Evolutionary conservation across 2,888 invertebrate genomes (phyloP), one percentile per base, ranked within the genome.

Genomic region (Pristionchus entomophagus): DNA sequence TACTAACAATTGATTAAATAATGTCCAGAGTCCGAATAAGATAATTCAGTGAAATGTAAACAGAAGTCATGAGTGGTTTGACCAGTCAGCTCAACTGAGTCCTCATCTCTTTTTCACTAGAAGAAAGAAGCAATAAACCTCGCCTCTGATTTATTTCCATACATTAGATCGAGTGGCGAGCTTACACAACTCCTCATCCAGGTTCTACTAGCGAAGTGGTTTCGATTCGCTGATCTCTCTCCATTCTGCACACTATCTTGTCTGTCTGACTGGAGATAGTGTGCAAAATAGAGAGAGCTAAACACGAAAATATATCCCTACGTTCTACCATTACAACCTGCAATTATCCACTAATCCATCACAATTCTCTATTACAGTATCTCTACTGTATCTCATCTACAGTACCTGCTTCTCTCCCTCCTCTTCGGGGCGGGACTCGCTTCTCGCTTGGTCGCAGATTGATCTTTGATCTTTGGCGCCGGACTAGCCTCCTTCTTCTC

Each of bases 401-500:
- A n/a, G 51, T 51, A 78, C 78, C 78, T 78, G 51, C 78, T 78
- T 45, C 78, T 78, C 17, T 49, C 78, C 41, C 49, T 78, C 32
- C 26, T 78, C 78, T 49, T 78, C 0, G 78, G 78, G 2, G 78
- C 78, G 0, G 78, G 78, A 78, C 78, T 78, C 1, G 78, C 78
- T 32, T 78, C 78, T 51, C 51, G 5, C 29, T 45, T 49, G 6
- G 51, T 26, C 49, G 78, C 19, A 8, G 69, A 69, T n/a, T 69
- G 69, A 69, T 69, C 69, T 69, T 69, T 69, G 26, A 38, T 35
- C 81, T 81, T 81, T 2, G 81, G 81, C 0, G 29, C 81, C 0
- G 81, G 56, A 56, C 81, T 81, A 17, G 81, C 35, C n/a, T 81
- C 81, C 38, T 56, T 81, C 38, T 81, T 81, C n/a, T 38, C 38